A percentile compares a stretch with the other conserved stretches of the same genome.
Conservation (phyloP, 92 coral and sea anemone genomes). For the Phenganax marumi region DNA sequence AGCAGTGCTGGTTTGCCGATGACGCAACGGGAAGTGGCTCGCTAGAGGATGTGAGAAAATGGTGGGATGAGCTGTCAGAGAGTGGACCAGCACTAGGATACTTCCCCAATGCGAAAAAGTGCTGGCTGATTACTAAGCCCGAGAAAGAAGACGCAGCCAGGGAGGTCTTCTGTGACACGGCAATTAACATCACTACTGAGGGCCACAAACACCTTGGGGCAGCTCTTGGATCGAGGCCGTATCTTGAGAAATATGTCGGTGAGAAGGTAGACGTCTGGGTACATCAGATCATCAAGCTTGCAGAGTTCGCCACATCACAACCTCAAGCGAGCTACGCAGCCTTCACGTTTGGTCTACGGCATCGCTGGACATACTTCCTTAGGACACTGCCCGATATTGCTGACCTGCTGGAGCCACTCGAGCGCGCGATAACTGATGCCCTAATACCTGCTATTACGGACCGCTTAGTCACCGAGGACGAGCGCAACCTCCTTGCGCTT, state of each 20-base stretch:
- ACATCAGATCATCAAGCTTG: constrained; percentile 8
- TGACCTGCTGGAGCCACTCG: constrained; percentile 53
- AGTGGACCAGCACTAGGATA: neutral
- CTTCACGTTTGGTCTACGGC: constrained; percentile 53
- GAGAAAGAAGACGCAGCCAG: constrained; percentile 39
- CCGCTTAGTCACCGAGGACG: constrained; percentile 3
- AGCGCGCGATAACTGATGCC: constrained; percentile 51
- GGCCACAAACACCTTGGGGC: constrained; percentile 7
- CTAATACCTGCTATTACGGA: constrained; percentile 62
- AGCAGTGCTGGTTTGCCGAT: constrained; percentile 62
- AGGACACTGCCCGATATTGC: constrained; percentile 64
- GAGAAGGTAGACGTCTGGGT: constrained; percentile 50
- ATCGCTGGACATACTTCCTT: constrained; percentile 53
- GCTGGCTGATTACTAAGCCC: constrained; percentile 34
- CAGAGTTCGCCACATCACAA: constrained; percentile 22
- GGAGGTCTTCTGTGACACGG: constrained; percentile 43
- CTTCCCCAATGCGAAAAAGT: constrained; percentile 8
- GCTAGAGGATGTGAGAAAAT: constrained; percentile 37
- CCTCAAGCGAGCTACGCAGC: constrained; percentile 63
- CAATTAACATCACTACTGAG: constrained; percentile 34
- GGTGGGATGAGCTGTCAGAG: constrained; percentile 57
- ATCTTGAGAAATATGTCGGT: constrained; percentile 27
- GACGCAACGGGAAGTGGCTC: constrained; percentile 51
- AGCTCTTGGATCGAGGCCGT: neutral
- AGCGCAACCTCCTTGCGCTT: no score